Base-by-base conservation (phyloP, 2,113 vertebrate genomes). In the Trachemys scripta region DNA sequence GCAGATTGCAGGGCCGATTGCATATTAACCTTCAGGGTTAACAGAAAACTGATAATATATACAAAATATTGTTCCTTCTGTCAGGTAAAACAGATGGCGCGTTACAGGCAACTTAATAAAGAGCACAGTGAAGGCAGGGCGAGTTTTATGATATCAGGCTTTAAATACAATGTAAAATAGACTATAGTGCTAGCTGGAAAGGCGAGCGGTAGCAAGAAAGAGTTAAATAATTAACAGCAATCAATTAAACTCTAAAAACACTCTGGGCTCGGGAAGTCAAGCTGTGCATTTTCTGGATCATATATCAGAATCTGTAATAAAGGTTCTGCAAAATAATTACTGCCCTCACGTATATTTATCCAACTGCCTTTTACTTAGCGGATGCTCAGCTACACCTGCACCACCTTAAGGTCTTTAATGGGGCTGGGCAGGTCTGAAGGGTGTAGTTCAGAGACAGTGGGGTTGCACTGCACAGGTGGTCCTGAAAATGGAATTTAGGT, bases 41-140 rank as follows among this genome's bases (percentile, higher is more conserved):
- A 84, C 87, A 84, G 78, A 92, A 76, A 80, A 11, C 11, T 8
- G 1, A 1, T 53, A 65, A 35, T 12, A 53, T 53, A 25, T 5
- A 56, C 86, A 54, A 96, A 91, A 90, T 31, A 75, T 12, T 87
- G 5, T 83, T 92, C 20, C 29, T 6, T 90, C 27, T 86, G 45
- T 91, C 83, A 93, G 13, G 1, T 76, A 54, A 35, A 27, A 45
- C 53, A 94, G 16, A 25, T 84, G 29, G 1, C 25, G 35, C 20
- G 92, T 94, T 94, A 62, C 81, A 87, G 38, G 16, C 79, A 92
- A 81, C 45, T 94, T 95, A 88, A 95, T 90, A 93, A 96, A 94
- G 69, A 86, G 11, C 51, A 57, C 56, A 65, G 35, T 75, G 56
- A 91, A 95, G 45, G 29, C 53, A 47, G 31, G 89, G 65, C 9